Evolutionary conservation across 2,888 invertebrate species (phyloP).

Genomic region (Ennomos erosarius): DNA sequence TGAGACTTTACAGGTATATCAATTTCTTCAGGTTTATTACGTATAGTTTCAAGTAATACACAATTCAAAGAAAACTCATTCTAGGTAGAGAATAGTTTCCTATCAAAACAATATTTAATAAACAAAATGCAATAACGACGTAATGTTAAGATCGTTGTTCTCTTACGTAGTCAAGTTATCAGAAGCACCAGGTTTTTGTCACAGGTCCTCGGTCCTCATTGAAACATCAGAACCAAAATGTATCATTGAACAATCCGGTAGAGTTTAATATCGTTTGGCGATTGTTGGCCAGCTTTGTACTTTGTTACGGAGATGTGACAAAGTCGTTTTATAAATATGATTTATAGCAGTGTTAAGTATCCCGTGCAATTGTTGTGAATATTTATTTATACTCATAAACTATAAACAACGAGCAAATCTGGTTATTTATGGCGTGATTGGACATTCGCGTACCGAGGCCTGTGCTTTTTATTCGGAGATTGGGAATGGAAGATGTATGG

Average conservation of each 20-base stretch:
- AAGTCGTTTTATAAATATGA: conserved; percentile 83
- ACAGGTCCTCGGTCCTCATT: conserved; percentile 45
- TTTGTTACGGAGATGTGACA: conserved; percentile 79
- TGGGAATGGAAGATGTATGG: conserved; percentile 27
- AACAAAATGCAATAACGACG: conserved; percentile 16
- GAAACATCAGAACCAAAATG: conserved; percentile 47
- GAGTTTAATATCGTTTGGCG: conserved; percentile 58
- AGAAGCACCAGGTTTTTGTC: conserved; percentile 53
- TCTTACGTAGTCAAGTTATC: conserved; percentile 57
- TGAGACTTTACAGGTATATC: no score
- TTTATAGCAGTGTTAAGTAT: conserved; percentile 82
- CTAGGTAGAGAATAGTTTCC: no score
- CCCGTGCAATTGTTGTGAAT: conserved; percentile 82
- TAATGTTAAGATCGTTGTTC: conserved; percentile 43
- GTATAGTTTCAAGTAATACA: no score
- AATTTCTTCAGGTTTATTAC: no score
- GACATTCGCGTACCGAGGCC: conserved; percentile 66
- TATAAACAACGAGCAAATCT: conserved; percentile 84
- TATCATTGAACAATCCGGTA: conserved; percentile 52
- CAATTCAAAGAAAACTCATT: no score
- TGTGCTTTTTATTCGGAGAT: conserved; percentile 35
- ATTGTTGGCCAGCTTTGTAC: conserved; percentile 60
- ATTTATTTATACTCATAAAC: conserved; percentile 83
- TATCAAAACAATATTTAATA: not conserved
- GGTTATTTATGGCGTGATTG: conserved; percentile 82